These are phyloP conservation scores for Oxygymnocypris stewartii DNA, from an alignment of 2,113 vertebrate genomes.

Conservation along the genomic window DNA sequence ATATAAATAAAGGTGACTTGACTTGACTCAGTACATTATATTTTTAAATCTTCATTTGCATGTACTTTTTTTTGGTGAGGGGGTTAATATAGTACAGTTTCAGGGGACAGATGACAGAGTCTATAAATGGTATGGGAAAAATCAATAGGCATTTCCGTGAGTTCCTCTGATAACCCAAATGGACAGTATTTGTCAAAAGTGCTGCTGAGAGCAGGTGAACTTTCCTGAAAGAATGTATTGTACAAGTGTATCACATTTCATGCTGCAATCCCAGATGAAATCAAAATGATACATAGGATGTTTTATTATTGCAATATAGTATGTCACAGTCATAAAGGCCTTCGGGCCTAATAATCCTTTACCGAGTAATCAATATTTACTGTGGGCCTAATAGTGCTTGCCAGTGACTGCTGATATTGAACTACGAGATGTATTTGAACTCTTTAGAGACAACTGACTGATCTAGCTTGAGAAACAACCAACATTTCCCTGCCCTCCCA, in stretches of 20 bases:
- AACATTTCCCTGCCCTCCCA: constrained; percentile 20
- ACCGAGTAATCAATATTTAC: constrained; percentile 60
- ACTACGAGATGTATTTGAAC: constrained; percentile 28
- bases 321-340: constrained; percentile 57
- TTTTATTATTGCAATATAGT: constrained; percentile 63
- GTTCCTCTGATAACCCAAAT: constrained; percentile 36
- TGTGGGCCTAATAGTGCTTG: constrained; percentile 38
- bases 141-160: constrained; percentile 31
- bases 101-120: constrained; percentile 22
- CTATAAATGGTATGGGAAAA: constrained; percentile 6
- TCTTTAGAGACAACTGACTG: constrained; percentile 39
- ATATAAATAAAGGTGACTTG: no score
- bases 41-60: background rate
- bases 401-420: constrained; percentile 51
- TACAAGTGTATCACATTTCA: constrained; percentile 44
- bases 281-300: constrained; percentile 54
- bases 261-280: constrained; percentile 56
- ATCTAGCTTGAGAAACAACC: constrained; percentile 35
- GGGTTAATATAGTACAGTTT: constrained; percentile 8
- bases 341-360: constrained; percentile 61
- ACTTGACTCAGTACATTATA: background rate
- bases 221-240: constrained; percentile 10
- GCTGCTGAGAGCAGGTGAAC: constrained; percentile 18
- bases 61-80: background rate
- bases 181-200: constrained; percentile 30